Percentiles rank a stretch among this genome's conserved stretches.
Conservation (phyloP, 2,797 vertebrate genomes). For the Peromyscus eremicus region DNA sequence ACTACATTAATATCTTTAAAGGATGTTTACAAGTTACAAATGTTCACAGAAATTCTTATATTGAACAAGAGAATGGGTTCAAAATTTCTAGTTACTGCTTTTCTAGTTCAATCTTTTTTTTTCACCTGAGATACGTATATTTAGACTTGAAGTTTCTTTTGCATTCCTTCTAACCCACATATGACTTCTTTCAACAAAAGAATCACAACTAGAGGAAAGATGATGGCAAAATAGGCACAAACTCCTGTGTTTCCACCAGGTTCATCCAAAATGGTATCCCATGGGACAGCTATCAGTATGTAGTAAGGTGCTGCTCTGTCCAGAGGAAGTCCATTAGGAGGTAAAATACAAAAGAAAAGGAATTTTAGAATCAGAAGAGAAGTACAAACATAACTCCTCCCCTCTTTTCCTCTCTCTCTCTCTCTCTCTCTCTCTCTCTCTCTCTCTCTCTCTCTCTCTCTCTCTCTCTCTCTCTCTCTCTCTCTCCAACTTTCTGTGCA, state of each 20-base stretch:
- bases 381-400: neutral
- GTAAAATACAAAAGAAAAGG: neutral
- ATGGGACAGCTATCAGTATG: neutral
- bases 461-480: no score
- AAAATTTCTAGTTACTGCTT: neutral
- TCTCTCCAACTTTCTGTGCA: neutral
- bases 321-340: neutral
- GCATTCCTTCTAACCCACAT: neutral
- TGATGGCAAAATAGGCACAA: no score
- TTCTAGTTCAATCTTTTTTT: neutral
- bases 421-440: no score
- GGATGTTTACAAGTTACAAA: neutral
- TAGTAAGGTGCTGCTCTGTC: neutral
- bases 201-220: neutral
- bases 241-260: no score
- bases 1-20: neutral
- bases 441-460: no score
- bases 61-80: neutral
- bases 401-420: no score
- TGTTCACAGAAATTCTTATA: neutral
- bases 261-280: no score
- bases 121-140: neutral
- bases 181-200: neutral
- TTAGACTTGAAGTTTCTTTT: neutral
- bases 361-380: neutral